Conservation (phyloP, 2,888 invertebrate species). For the Chrysina gloriosa region DNA sequence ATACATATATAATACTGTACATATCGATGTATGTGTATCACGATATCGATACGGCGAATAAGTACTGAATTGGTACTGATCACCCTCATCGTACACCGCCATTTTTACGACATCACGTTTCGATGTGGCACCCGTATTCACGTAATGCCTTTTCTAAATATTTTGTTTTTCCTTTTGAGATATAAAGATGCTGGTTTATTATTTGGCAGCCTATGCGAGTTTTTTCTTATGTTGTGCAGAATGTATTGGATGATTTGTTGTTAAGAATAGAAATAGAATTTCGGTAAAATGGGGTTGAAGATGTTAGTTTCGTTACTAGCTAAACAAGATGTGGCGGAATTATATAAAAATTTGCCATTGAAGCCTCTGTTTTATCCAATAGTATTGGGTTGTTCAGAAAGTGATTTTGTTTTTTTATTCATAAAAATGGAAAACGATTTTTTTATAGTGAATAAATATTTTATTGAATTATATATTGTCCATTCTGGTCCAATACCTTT, state of each 20-base stretch:
- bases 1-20: background rate
- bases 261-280: too few relatives aligned
- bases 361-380: too few relatives aligned
- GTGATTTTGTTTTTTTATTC: too few relatives aligned
- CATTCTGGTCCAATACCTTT: too few relatives aligned
- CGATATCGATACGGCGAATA: background rate
- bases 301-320: too few relatives aligned
- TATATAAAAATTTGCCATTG: too few relatives aligned
- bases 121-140: conserved; percentile 23
- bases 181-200: conserved; percentile 5
- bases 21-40: conserved; percentile 2
- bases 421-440: too few relatives aligned
- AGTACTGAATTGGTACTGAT: background rate
- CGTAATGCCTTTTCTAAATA: background rate
- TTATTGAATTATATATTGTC: too few relatives aligned
- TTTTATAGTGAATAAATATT: too few relatives aligned
- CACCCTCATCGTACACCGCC: conserved; percentile 19
- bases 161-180: background rate
- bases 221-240: background rate
- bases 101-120: conserved; percentile 17
- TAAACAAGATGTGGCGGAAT: too few relatives aligned
- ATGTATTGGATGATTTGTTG: conserved; percentile 10
- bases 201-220: conserved; percentile 29
- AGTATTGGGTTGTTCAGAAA: too few relatives aligned
- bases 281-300: too few relatives aligned